These are phyloP conservation scores for Herpetotheres cachinnans DNA, from an alignment of 2,113 vertebrate genomes.

Conservation along the genomic window DNA sequence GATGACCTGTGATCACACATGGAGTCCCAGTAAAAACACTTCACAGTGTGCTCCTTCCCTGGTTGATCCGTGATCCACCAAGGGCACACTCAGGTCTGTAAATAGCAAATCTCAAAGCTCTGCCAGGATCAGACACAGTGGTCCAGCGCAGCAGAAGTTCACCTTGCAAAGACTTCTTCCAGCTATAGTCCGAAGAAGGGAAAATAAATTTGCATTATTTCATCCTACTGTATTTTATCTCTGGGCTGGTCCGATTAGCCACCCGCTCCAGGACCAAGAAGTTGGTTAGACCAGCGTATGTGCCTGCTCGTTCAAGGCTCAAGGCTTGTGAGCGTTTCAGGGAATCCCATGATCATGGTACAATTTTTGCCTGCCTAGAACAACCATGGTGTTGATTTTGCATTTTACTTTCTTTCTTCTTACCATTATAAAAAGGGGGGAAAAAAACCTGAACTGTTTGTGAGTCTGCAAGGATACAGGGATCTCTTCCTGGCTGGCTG, in stretches of 20 bases:
- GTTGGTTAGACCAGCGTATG: neutral
- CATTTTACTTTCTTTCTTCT: neutral
- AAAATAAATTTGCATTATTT: neutral
- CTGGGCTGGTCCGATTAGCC: neutral
- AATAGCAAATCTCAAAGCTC: neutral
- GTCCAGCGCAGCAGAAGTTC: neutral
- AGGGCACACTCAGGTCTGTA: fast-evolving
- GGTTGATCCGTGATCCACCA: neutral
- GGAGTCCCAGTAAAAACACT: neutral
- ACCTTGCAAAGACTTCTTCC: neutral
- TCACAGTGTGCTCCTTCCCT: neutral
- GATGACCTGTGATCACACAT: neutral
- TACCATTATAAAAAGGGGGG: neutral
- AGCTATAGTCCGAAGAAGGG: neutral
- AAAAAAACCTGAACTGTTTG: neutral
- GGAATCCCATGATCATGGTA: neutral
- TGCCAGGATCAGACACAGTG: neutral
- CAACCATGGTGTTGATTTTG: neutral
- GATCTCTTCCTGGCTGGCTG: neutral
- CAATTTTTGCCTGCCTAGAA: neutral
- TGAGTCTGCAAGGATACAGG: neutral
- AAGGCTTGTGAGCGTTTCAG: neutral
- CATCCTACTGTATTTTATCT: neutral
- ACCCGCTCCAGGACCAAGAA: neutral
- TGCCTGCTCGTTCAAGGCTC: neutral